Percentiles rank a stretch among this genome's conserved stretches.
Evolutionary conservation across 2,113 vertebrate species (phyloP).

Genomic region (Ictalurus punctatus): DNA sequence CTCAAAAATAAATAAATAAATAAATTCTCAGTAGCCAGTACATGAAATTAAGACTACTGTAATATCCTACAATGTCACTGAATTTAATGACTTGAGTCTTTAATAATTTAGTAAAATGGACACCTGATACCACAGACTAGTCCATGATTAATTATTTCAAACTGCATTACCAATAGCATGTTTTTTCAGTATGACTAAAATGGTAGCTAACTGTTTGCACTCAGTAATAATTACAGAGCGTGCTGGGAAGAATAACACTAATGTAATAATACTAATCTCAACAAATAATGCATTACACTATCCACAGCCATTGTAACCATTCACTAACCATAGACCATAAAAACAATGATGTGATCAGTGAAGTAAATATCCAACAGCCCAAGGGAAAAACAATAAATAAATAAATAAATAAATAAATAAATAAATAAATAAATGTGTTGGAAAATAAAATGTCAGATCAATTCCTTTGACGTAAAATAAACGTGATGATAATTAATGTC

Average conservation of each 20-base stretch:
- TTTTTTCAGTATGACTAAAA: background rate
- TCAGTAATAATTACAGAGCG: background rate
- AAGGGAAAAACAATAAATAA: too few relatives aligned
- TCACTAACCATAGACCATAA: conserved; percentile 16
- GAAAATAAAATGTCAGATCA: conserved; percentile 9
- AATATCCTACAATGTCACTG: background rate
- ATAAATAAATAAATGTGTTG: background rate
- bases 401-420: background rate
- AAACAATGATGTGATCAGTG: conserved; percentile 1
- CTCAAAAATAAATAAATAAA: background rate
- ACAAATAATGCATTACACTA: background rate
- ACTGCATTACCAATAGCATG: background rate
- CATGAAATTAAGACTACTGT: background rate
- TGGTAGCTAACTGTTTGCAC: background rate
- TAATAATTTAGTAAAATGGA: background rate
- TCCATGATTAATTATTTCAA: background rate
- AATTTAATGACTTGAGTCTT: background rate
- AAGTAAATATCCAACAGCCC: background rate
- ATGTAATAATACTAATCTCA: conserved; percentile 2
- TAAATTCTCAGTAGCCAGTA: background rate
- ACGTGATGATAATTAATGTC: conserved; percentile 32
- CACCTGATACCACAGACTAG: conserved; percentile 3
- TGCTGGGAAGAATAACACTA: conserved; percentile 17
- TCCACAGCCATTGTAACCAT: conserved; percentile 16
- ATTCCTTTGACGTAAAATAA: background rate